Conservation (phyloP, 2,888 invertebrate species). For the Epiblema foenella region DNA sequence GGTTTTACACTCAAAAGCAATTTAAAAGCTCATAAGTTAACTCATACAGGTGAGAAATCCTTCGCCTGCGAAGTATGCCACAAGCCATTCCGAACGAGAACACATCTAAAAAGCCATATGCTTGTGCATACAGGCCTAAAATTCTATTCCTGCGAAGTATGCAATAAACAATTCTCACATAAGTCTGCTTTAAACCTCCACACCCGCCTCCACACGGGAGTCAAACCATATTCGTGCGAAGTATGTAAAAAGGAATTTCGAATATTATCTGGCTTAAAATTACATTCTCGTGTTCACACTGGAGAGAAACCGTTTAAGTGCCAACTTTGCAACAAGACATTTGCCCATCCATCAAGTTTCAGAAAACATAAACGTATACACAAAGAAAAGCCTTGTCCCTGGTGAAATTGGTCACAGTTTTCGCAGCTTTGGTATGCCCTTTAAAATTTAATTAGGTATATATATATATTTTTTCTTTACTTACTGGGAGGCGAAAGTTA, state of each 20-base stretch:
- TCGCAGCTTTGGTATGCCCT: too few species aligned
- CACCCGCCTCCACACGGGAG: constrained; percentile 11
- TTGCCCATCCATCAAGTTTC: constrained; percentile 22
- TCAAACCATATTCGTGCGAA: constrained; percentile 12
- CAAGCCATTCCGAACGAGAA: constrained; percentile 14
- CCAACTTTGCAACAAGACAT: constrained; percentile 10
- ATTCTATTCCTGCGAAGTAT: neutral
- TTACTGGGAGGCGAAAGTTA: too few species aligned
- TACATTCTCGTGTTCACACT: constrained; percentile 12
- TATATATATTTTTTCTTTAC: too few species aligned
- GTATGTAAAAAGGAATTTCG: constrained; percentile 12
- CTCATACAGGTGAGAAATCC: constrained; percentile 15
- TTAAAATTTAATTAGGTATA: too few species aligned
- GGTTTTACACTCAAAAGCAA: constrained; percentile 20
- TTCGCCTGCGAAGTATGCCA: constrained; percentile 7
- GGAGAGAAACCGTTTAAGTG: constrained; percentile 20
- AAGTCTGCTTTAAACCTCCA: constrained; percentile 24
- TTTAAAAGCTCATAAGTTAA: constrained; percentile 16
- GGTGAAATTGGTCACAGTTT: neutral
- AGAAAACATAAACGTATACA: constrained; percentile 26
- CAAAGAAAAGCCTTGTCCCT: constrained; percentile 14
- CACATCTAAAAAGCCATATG: constrained; percentile 21
- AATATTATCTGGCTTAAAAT: constrained; percentile 15
- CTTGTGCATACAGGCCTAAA: constrained; percentile 6
- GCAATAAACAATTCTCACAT: constrained; percentile 12